These are phyloP conservation scores for Pocillopora grandis DNA, from an alignment of 92 coral and sea anemone species.

Conservation along the genomic window DNA sequence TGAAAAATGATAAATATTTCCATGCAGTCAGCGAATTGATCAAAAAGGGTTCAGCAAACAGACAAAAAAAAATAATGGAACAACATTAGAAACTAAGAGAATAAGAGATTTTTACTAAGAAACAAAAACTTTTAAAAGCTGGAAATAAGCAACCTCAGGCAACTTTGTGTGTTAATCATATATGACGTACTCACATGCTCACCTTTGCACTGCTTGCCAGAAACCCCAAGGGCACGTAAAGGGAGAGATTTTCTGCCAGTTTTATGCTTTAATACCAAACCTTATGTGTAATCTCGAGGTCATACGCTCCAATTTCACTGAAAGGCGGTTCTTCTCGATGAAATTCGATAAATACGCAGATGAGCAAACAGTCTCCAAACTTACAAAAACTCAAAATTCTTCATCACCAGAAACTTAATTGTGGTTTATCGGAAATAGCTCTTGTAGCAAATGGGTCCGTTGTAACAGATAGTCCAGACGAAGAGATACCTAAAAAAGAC, in stretches of 20 bases:
- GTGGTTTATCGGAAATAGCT: slow-evolving; percentile 31
- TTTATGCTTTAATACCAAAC: too few relatives aligned
- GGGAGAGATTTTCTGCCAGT: too few relatives aligned
- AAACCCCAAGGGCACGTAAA: neutral
- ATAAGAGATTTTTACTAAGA: neutral
- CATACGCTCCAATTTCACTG: neutral
- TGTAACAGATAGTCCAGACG: neutral
- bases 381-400: slow-evolving; percentile 58
- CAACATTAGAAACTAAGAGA: too few relatives aligned
- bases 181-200: neutral
- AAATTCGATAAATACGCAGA: slow-evolving; percentile 30
- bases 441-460: neutral
- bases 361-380: slow-evolving; percentile 52
- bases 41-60: too few relatives aligned
- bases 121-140: neutral
- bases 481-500: neutral
- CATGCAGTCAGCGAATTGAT: too few relatives aligned
- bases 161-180: neutral
- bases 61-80: too few relatives aligned
- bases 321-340: neutral
- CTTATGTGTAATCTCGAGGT: too few relatives aligned
- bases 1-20: too few relatives aligned
- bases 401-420: slow-evolving; percentile 36
- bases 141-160: neutral
- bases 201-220: slow-evolving; percentile 1